These are phyloP conservation scores for Phalacrocorax carbo DNA, from an alignment of 2,113 vertebrate species.

Conservation along the genomic window DNA sequence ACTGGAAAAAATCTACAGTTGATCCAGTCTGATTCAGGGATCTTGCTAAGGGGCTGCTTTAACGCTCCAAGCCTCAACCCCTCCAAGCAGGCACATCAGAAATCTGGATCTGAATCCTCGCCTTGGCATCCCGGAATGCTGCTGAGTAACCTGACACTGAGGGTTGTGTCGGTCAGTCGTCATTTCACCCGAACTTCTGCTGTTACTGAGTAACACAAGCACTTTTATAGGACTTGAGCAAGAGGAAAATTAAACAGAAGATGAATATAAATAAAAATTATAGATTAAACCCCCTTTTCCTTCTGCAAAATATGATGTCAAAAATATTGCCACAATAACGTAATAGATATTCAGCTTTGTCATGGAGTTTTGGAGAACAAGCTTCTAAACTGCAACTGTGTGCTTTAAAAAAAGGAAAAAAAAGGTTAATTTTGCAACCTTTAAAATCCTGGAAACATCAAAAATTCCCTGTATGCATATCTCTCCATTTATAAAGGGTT, in stretches of 20 bases:
- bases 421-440: background rate
- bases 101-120: background rate
- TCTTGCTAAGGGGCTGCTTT: background rate
- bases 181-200: background rate
- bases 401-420: too few species aligned
- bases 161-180: background rate
- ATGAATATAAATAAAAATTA: background rate
- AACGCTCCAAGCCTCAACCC: background rate
- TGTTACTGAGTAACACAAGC: background rate
- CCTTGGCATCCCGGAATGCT: background rate
- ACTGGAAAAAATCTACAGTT: background rate
- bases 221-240: background rate
- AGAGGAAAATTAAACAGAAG: background rate
- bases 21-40: background rate
- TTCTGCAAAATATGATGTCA: background rate
- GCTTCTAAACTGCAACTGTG: background rate
- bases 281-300: fast-evolving
- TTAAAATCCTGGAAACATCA: background rate
- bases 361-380: background rate
- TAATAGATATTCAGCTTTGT: background rate
- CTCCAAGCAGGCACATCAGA: background rate
- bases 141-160: background rate
- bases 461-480: background rate
- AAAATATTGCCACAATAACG: background rate
- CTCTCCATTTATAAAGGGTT: background rate